phyloP scores from a whole-genome alignment of 2,888 invertebrate genomes.

The Trissolcus brochymenae region DNA sequence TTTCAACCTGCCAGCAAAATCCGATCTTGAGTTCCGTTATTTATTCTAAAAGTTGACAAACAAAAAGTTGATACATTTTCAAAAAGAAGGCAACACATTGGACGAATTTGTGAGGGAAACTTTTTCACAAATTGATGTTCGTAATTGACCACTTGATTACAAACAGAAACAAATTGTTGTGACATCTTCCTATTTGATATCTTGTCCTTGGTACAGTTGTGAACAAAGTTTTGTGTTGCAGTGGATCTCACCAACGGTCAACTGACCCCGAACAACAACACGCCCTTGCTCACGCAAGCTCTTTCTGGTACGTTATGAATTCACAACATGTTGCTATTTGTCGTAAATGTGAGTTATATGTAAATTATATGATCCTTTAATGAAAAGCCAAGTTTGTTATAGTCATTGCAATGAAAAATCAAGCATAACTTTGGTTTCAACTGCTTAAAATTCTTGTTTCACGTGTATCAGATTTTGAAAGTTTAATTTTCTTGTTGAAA shows the following conservation, averaged over 20 bases:
- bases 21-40: no score
- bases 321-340: conserved; percentile 11
- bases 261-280: conserved; percentile 97
- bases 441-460: background rate
- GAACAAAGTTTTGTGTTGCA: conserved; percentile 84
- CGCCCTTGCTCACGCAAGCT: conserved; percentile 95
- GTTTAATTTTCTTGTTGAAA: no score
- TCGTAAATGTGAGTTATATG: conserved; percentile 11
- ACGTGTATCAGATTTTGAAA: no score
- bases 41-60: no score
- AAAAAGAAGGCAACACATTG: conserved; percentile 69
- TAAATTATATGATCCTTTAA: conserved; percentile 5
- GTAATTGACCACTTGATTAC: no score
- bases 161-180: conserved; percentile 5
- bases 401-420: no score
- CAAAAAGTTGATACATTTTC: no score
- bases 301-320: conserved; percentile 87
- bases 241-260: conserved; percentile 97
- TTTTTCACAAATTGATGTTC: no score
- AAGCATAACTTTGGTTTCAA: no score
- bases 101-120: conserved; percentile 40
- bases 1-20: no score
- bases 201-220: conserved; percentile 78
- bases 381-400: conserved; percentile 3
- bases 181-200: conserved; percentile 7